Conservation (phyloP, 2,113 vertebrate species). For the Seriola rivoliana region DNA sequence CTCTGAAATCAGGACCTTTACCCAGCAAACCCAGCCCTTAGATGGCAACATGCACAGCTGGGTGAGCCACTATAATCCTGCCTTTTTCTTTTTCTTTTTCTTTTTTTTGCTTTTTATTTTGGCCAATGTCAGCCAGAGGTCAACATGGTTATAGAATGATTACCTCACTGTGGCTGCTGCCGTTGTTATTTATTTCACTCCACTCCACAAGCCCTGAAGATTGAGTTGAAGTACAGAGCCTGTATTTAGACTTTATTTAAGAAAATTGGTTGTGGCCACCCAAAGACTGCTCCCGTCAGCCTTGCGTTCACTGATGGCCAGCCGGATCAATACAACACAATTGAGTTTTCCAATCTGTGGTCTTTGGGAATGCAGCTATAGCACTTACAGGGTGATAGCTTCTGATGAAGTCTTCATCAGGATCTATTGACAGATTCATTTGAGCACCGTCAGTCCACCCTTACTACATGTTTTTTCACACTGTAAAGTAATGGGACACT, state of each 20-base stretch:
- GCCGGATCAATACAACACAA: conserved; percentile 84
- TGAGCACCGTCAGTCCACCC: conserved; percentile 64
- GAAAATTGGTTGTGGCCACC: conserved; percentile 76
- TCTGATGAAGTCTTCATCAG: conserved; percentile 86
- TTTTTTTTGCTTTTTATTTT: conserved; percentile 62
- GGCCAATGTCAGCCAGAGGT: conserved; percentile 82
- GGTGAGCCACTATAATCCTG: conserved; percentile 67
- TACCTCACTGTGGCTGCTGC: conserved; percentile 67
- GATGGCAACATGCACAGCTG: conserved; percentile 57
- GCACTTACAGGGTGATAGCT: conserved; percentile 83
- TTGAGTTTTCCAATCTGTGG: conserved; percentile 84
- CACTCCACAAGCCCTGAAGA: conserved; percentile 71
- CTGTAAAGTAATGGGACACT: conserved; percentile 79
- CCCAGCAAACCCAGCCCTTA: conserved; percentile 40
- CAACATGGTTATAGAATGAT: conserved; percentile 79
- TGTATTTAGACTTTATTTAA: conserved; percentile 83
- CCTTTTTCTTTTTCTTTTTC: conserved; percentile 54
- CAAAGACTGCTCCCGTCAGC: conserved; percentile 51
- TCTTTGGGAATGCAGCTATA: conserved; percentile 72
- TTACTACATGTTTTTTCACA: conserved; percentile 46
- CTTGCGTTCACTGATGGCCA: conserved; percentile 76
- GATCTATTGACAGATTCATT: conserved; percentile 86
- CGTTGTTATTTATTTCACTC: conserved; percentile 77
- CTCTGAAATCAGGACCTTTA: conserved; percentile 35
- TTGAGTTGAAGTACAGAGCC: conserved; percentile 78